phyloP scores from a whole-genome alignment of 1,140 invertebrate genomes.

The Riptortus pedestris region DNA sequence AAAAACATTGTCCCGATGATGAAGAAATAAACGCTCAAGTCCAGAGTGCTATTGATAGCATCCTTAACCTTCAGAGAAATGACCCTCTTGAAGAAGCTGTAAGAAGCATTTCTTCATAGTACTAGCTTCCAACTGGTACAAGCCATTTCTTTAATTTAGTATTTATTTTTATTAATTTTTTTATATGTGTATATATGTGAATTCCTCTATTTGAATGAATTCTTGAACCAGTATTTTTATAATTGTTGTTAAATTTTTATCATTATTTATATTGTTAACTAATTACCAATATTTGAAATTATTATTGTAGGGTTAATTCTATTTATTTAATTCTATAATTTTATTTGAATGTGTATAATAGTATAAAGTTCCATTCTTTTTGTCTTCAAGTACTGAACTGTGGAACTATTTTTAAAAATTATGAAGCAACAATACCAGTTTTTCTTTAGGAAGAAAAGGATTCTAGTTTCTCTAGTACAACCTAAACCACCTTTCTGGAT shows the following conservation, averaged over 20 bases:
- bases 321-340: slow-evolving; percentile 11
- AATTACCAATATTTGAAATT: slow-evolving; percentile 7
- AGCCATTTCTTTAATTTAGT: slow-evolving; percentile 1
- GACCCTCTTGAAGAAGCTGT: slow-evolving; percentile 46
- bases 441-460: too few relatives aligned
- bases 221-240: slow-evolving; percentile 15
- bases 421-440: too few relatives aligned
- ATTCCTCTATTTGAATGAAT: neutral
- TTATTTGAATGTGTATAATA: neutral
- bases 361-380: too few relatives aligned
- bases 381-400: too few relatives aligned
- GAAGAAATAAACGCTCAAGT: slow-evolving; percentile 60
- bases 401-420: too few relatives aligned
- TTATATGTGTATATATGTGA: slow-evolving; percentile 7
- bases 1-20: slow-evolving; percentile 35
- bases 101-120: slow-evolving; percentile 45
- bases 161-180: slow-evolving; percentile 4
- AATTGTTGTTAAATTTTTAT: slow-evolving; percentile 18
- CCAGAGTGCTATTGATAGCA: slow-evolving; percentile 65
- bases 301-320: slow-evolving; percentile 11
- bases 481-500: too few relatives aligned
- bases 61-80: slow-evolving; percentile 54
- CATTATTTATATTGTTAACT: slow-evolving; percentile 17
- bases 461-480: too few relatives aligned
- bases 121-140: neutral